Base-by-base conservation (phyloP, 2,888 invertebrate genomes). In the Volucella inflata region DNA sequence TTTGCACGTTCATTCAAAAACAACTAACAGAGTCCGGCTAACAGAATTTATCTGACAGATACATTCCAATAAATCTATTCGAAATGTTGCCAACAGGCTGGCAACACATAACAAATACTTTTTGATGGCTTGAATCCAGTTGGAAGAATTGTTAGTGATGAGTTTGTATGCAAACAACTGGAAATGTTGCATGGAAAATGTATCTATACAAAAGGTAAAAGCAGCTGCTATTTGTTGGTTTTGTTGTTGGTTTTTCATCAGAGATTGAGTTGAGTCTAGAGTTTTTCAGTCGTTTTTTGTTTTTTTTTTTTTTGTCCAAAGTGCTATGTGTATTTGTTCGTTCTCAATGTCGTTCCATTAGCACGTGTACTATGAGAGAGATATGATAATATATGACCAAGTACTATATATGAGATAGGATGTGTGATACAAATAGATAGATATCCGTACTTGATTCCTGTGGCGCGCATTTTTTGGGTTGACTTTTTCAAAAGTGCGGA, bases 1-100 rank as follows among this genome's bases (percentile, higher is more conserved):
- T 91, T 91, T 90, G 90, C 90, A 91, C 91, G 91, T 91, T 90
- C 90, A 90, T 90, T 91, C 90, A 91, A 90, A 90, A 91, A 91
- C 90, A 91, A 91, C 90, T 91, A 90, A 90, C 88, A 88, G 88
- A 87, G 87, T 87, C 87, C 77, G 85, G 88, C 88, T 88, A 88
- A 88, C 88, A 88, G 87, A 89, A 89, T 88, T 88, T 88, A 89
- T 88, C 89, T 87, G 85, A 88, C 89, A 89, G 89, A 89, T 89
- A 91, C 90, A 91, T 91, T 90, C 89, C 89, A 90, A 89, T 89
- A 89, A 89, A 90, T 89, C 89, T 88, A 89, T 88, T 84, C 88
- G 87, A 74, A 88, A 89, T 89, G 89, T 89, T 89, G 89, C 88
- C 88, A 88, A 87, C 79, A 84, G 84, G 87, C 88, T 83, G 71